phyloP scores from a whole-genome alignment of 2,888 invertebrate species.

The Phalangium opilio region DNA sequence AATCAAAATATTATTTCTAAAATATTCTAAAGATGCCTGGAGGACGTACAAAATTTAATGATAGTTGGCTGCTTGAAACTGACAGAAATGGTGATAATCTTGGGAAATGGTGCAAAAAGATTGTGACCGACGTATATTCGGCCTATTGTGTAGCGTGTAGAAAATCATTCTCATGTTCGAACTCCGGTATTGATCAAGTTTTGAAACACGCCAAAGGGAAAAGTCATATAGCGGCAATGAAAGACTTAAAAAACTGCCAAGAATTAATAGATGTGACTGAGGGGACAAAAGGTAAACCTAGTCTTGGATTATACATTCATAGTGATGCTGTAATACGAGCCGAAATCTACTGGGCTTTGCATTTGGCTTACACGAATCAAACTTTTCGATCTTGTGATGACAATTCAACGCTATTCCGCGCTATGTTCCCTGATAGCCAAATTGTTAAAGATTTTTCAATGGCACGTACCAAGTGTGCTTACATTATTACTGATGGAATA shows the following conservation, averaged over 20 bases:
- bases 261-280: background rate
- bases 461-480: background rate
- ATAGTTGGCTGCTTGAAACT: background rate
- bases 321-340: background rate
- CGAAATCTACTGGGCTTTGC: background rate
- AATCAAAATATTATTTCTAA: too few species aligned
- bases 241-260: background rate
- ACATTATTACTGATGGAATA: background rate
- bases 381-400: background rate
- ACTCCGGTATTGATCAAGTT: background rate
- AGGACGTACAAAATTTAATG: background rate
- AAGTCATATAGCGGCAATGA: background rate
- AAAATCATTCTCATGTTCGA: background rate
- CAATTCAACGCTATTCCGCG: background rate
- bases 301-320: background rate
- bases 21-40: background rate
- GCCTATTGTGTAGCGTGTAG: background rate
- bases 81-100: background rate
- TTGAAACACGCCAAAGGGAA: background rate
- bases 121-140: background rate
- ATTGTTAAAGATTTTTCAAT: background rate
- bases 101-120: background rate
- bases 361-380: background rate
- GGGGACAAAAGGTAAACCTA: background rate
- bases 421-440: background rate